Evolutionary conservation across 2,797 vertebrate species (phyloP).

Genomic region (Myotis vivesi): DNA sequence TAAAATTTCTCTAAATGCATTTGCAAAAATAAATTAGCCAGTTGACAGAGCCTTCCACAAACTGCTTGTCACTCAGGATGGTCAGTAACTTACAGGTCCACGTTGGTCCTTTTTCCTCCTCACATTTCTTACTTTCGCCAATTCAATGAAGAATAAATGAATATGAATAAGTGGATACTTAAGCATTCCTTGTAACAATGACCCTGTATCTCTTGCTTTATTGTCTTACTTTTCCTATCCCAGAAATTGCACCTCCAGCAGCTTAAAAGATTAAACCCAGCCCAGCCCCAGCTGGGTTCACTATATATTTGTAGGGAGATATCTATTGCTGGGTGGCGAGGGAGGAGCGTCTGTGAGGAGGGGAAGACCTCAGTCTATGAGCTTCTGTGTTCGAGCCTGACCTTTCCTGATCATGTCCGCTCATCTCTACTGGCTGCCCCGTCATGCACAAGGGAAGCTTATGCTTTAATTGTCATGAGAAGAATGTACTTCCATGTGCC

Average conservation of each 20-base stretch:
- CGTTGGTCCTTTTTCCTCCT: neutral
- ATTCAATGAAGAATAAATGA: neutral
- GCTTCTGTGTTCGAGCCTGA: neutral
- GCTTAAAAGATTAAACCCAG: constrained; percentile 15
- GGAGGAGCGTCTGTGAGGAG: neutral
- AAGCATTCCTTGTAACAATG: neutral
- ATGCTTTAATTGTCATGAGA: neutral
- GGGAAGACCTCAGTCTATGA: neutral
- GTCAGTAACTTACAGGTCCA: neutral
- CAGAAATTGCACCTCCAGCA: neutral
- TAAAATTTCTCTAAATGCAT: constrained; percentile 25
- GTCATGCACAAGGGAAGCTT: neutral
- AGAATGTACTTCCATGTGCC: neutral
- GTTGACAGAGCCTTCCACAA: neutral
- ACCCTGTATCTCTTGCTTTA: neutral
- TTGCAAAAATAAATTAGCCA: constrained; percentile 22
- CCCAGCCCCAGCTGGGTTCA: neutral
- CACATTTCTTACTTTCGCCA: neutral
- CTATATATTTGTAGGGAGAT: neutral
- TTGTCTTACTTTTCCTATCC: neutral
- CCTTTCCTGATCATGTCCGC: neutral
- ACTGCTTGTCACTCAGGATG: neutral
- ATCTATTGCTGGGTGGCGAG: neutral
- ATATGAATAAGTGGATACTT: neutral
- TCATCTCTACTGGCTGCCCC: neutral